Evolutionary conservation across 2,113 vertebrate species (phyloP), one percentile per base, ranked within the genome.

Genomic region (Nothoprocta pentlandii): DNA sequence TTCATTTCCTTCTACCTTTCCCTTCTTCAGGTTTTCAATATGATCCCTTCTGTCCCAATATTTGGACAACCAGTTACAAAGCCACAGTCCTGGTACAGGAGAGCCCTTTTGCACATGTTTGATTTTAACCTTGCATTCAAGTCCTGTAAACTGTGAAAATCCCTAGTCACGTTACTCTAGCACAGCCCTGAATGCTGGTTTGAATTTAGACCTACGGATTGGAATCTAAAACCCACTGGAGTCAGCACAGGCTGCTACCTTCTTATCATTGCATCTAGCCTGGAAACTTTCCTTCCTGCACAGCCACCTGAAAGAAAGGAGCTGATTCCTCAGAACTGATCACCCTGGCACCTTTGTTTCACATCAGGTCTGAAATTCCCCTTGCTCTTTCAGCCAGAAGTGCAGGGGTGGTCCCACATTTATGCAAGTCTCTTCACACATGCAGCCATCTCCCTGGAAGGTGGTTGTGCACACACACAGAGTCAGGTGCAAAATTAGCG

Each of bases 381-480:
- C 51, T 80, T 13, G 8, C 10, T 46, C 41, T 86, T 61, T 20
- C 47, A 82, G 30, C 51, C 79, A 92, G 73, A n/a, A 56, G 8
- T 21, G 14, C 26, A n/a, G 68, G 21, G 56, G 41, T 78, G 36
- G 41, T 58, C 30, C 54, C 74, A 28, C 0, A 0, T 16, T 51
- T 67, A 6, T 79, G 19, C 61, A 89, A 75, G 26, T 25, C 15
- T n/a, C 66, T 71, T 47, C 21, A 25, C 21, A 63, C 0, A 0
- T 20, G n/a, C 73, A 34, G 69, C 51, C 23, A 63, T 89, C 46
- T 75, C 69, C 39, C 25, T 28, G 17, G 73, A 67, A 12, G 16
- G 6, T 1, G 13, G 22, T 59, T 70, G 25, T 8, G 30, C 66
- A 19, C 49, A 46, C 0, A 1, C 16, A 39, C 3, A 30, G 39